These are phyloP conservation scores for Vicugna pacos DNA, from an alignment of 2,113 vertebrate genomes.

Conservation along the genomic window DNA sequence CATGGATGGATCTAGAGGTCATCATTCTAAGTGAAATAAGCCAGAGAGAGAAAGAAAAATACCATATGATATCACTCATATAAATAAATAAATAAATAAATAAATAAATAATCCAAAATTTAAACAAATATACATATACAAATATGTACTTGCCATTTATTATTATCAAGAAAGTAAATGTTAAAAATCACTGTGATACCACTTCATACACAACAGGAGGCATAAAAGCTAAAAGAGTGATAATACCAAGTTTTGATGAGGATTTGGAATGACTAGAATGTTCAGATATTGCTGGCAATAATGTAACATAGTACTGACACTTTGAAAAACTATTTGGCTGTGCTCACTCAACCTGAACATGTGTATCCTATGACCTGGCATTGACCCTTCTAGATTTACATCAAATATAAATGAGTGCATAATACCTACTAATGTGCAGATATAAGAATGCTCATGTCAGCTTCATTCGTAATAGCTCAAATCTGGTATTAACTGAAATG, in stretches of 20 bases:
- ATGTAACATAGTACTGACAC: not conserved
- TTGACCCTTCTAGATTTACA: not conserved
- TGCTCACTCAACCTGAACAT: not conserved
- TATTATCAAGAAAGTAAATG: not conserved
- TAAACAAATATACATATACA: not conserved
- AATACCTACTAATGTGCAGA: not conserved
- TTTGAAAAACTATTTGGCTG: not conserved
- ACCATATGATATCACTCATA: no score
- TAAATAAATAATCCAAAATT: not conserved
- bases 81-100: not conserved
- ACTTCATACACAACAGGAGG: not conserved
- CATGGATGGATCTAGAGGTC: no score
- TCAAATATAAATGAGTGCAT: not conserved
- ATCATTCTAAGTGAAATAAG: no score
- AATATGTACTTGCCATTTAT: not conserved
- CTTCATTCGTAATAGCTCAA: not conserved
- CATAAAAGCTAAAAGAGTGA: not conserved
- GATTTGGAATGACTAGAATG: not conserved
- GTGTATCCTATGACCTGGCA: not conserved
- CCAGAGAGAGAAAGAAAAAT: no score
- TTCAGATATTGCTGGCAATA: not conserved
- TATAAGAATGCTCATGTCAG: not conserved
- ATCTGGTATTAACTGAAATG: not conserved
- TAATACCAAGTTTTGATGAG: not conserved
- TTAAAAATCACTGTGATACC: not conserved